Evolutionary conservation across 2,113 vertebrate genomes (phyloP).

Genomic region (Cranoglanis bouderius): DNA sequence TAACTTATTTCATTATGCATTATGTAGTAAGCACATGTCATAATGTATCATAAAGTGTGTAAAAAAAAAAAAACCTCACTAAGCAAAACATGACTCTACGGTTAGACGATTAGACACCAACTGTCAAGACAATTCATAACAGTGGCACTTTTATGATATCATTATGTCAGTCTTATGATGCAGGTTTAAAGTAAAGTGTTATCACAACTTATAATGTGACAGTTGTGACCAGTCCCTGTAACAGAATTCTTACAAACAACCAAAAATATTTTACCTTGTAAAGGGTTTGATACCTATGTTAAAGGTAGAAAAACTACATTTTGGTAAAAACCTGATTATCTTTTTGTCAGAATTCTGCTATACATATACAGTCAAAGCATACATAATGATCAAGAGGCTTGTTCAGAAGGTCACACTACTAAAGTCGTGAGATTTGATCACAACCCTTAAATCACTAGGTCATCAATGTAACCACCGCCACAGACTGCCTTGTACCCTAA

Average conservation of each 20-base stretch:
- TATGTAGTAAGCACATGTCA: neutral
- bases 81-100: neutral
- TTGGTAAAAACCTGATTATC: neutral
- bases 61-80: neutral
- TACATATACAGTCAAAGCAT: neutral
- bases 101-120: neutral
- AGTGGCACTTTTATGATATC: neutral
- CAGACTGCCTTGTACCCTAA: neutral
- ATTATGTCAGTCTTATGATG: neutral
- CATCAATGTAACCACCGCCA: neutral
- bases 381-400: neutral
- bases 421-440: neutral
- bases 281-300: neutral
- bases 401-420: neutral
- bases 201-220: neutral
- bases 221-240: neutral
- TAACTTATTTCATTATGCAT: neutral
- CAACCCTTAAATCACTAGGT: neutral
- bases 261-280: neutral
- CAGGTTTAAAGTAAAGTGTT: neutral
- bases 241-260: neutral
- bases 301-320: neutral
- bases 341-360: neutral
- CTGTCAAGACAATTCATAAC: neutral
- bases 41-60: neutral